Evolutionary conservation across 53 echinoderm and acorn worm genomes (phyloP).

Genomic region (Echinometra lucunter): DNA sequence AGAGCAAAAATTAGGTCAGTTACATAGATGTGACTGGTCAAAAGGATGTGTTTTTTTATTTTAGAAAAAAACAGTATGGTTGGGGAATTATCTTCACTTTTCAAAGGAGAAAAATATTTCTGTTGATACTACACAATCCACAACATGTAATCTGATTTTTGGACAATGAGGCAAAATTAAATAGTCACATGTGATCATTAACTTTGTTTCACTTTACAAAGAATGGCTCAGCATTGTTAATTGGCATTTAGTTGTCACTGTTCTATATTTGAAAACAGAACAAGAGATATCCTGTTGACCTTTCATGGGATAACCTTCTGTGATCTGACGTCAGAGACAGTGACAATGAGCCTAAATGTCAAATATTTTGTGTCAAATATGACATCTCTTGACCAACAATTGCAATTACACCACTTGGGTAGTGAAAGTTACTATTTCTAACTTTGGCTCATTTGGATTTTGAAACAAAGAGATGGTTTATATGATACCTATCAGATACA

Average conservation of each 20-base stretch:
- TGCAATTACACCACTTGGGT: not conserved
- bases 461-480: not conserved
- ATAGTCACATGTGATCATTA: not conserved
- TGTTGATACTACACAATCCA: too few species aligned
- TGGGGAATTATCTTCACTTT: too few species aligned
- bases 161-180: too few species aligned
- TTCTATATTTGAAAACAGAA: not conserved
- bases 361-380: not conserved
- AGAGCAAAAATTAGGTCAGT: too few species aligned
- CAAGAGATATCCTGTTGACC: conserved; percentile 49
- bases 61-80: too few species aligned
- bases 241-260: not conserved
- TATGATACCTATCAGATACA: not conserved
- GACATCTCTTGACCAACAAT: not conserved
- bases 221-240: not conserved
- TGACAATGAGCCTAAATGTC: not conserved
- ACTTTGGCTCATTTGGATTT: not conserved
- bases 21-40: too few species aligned
- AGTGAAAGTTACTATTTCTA: not conserved
- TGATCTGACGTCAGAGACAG: not conserved
- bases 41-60: too few species aligned
- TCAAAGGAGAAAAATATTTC: too few species aligned
- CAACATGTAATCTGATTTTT: too few species aligned
- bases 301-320: not conserved
- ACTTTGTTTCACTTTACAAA: not conserved